Evolutionary conservation across 2,797 vertebrate species (phyloP), one percentile per base, ranked within the genome.

Genomic region (Melanotaenia trifasciata): DNA sequence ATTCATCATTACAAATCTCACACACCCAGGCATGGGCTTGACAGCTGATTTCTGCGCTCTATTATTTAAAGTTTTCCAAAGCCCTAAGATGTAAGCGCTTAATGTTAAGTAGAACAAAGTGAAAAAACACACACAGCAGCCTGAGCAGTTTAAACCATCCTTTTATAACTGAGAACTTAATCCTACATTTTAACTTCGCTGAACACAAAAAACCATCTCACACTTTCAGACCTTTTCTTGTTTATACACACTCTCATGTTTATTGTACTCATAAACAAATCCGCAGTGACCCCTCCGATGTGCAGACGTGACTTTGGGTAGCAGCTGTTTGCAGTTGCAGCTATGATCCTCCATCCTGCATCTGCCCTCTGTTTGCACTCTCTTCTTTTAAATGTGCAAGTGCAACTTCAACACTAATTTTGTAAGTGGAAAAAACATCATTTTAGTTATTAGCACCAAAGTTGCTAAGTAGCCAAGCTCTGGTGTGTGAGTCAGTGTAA

Each of bases 1-100:
- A 57, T 13, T 28, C 76, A 70, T 79, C 51, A 81, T 65, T 76
- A 70, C 64, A 71, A 83, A 51, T 50, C 33, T 22, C 65, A 64
- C 32, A 58, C 57, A 71, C 13, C 26, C 51, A 64, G 72, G 77
- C 68, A 6, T 67, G 82, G 74, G 85, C 78, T 71, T 80, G 82
- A 84, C 84, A 79, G 81, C 72, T 86, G 90, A 91, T 89, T 93
- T 91, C 81, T 90, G 79, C 53, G 74, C 87, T 90, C 87, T 90
- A 81, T 85, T 89, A 88, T 86, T 81, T 83, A 92, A 93, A 94
- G 84, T 84, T 81, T 84, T 74, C 76, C 78, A 57, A 66, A 83
- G 83, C 18, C 81, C 63, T 77, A 73, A 90, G 93, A 86, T 88
- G 81, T 74, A 72, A 79, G 59, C 58, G 70, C 63, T 83, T 76